These are phyloP conservation scores for Ageneiosus marmoratus DNA, from an alignment of 2,113 vertebrate species.

Conservation along the genomic window DNA sequence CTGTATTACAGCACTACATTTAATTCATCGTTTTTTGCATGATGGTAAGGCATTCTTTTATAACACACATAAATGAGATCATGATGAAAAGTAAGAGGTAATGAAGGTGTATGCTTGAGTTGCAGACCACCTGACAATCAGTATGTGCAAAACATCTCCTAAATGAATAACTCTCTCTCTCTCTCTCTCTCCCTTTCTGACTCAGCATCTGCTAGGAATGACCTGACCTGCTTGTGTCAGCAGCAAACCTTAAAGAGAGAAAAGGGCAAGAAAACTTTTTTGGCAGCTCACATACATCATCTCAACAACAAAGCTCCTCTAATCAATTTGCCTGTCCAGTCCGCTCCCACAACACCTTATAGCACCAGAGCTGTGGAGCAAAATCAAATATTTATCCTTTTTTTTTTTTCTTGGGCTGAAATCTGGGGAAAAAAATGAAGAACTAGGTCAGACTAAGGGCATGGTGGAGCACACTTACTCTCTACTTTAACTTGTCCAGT, in stretches of 20 bases:
- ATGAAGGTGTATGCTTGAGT: neutral
- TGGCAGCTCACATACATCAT: constrained; percentile 58
- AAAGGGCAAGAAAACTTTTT: constrained; percentile 51
- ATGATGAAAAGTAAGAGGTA: neutral
- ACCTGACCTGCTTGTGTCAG: constrained; percentile 56
- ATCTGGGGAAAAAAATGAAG: constrained; percentile 34
- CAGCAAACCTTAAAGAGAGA: constrained; percentile 47
- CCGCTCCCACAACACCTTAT: constrained; percentile 52
- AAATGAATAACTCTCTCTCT: neutral
- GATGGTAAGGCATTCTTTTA: neutral
- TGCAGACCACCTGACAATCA: neutral
- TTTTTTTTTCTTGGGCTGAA: constrained; percentile 41
- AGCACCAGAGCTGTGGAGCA: constrained; percentile 18
- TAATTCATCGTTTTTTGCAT: neutral
- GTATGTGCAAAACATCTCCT: neutral
- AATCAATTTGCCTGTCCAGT: constrained; percentile 56
- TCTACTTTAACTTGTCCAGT: neutral
- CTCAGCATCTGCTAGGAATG: constrained; percentile 50
- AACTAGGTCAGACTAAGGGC: constrained; percentile 50
- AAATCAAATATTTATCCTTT: constrained; percentile 53
- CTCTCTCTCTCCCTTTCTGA: constrained; percentile 42
- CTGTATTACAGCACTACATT: neutral
- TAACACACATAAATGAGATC: neutral
- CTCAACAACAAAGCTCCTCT: constrained; percentile 53
- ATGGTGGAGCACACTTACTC: constrained; percentile 12